phyloP scores from a whole-genome alignment of 2,888 invertebrate species.

The Noctua pronuba region DNA sequence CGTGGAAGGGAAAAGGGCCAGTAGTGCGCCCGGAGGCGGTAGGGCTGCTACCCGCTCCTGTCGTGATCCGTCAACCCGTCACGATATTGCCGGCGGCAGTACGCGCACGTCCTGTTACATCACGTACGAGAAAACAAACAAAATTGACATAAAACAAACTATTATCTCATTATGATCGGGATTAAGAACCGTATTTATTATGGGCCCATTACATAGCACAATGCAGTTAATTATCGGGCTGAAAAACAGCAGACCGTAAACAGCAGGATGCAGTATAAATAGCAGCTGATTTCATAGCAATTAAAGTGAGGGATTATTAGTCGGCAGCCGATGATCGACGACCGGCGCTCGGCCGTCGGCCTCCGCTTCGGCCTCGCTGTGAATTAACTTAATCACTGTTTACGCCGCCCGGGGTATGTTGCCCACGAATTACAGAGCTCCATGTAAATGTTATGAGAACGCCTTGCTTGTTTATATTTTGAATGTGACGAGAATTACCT shows the following conservation, averaged over 20 bases:
- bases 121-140: conserved; percentile 38
- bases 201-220: conserved; percentile 41
- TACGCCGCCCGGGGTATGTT: conserved; percentile 53
- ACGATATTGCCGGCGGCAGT: conserved; percentile 41
- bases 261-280: conserved; percentile 69
- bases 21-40: conserved; percentile 46
- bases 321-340: conserved; percentile 63
- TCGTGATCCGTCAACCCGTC: conserved; percentile 63
- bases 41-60: conserved; percentile 27
- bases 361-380: conserved; percentile 50
- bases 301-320: conserved; percentile 77
- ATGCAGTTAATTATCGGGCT: conserved; percentile 60
- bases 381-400: conserved; percentile 70
- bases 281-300: conserved; percentile 78
- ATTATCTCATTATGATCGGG: conserved; percentile 45
- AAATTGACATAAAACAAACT: conserved; percentile 47
- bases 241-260: conserved; percentile 58
- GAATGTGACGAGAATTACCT: conserved; percentile 29
- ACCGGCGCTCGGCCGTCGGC: conserved; percentile 64
- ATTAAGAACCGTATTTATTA: conserved; percentile 44
- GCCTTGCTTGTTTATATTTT: conserved; percentile 48
- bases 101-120: conserved; percentile 10
- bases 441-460: conserved; percentile 51
- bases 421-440: conserved; percentile 54
- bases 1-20: conserved; percentile 31